A percentile compares a stretch with the other conserved stretches of the same genome.
Conservation (phyloP, 2,113 vertebrate species). For the Pelvicachromis taeniatus region DNA sequence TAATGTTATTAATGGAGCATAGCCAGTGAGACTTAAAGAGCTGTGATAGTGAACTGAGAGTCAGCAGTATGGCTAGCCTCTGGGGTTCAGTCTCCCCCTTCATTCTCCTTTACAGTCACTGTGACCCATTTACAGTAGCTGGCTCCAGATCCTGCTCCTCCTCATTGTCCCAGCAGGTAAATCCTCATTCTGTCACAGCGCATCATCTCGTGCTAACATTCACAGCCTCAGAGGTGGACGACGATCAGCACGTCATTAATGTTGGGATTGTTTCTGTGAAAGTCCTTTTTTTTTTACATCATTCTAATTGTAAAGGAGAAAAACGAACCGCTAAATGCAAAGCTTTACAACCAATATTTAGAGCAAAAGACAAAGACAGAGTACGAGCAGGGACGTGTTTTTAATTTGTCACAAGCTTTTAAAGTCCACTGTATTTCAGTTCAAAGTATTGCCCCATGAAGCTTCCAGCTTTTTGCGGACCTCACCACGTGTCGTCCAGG, state of each 20-base stretch:
- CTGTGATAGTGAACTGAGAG: constrained; percentile 2
- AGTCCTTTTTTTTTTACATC: not conserved
- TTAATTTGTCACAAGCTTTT: not conserved
- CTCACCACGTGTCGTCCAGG: not conserved
- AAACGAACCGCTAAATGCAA: rapidly evolving
- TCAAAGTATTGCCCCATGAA: not conserved
- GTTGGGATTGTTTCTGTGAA: not conserved
- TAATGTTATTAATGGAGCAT: not conserved
- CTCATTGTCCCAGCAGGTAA: constrained; percentile 15
- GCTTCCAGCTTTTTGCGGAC: not conserved
- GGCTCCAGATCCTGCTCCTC: not conserved
- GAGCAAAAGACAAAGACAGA: not conserved
- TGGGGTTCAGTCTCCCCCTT: not conserved
- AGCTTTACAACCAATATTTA: not conserved
- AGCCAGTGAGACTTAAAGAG: not conserved
- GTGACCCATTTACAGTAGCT: constrained; percentile 20
- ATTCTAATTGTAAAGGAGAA: not conserved
- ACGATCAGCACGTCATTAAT: not conserved
- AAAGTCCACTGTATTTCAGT: not conserved
- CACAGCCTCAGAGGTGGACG: not conserved
- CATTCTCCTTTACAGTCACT: not conserved
- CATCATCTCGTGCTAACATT: not conserved
- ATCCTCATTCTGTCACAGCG: constrained; percentile 48
- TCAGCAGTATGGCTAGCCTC: not conserved
- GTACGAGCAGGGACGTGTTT: not conserved